phyloP scores from a whole-genome alignment of 2,888 invertebrate genomes.

The Drosophila mimica region DNA sequence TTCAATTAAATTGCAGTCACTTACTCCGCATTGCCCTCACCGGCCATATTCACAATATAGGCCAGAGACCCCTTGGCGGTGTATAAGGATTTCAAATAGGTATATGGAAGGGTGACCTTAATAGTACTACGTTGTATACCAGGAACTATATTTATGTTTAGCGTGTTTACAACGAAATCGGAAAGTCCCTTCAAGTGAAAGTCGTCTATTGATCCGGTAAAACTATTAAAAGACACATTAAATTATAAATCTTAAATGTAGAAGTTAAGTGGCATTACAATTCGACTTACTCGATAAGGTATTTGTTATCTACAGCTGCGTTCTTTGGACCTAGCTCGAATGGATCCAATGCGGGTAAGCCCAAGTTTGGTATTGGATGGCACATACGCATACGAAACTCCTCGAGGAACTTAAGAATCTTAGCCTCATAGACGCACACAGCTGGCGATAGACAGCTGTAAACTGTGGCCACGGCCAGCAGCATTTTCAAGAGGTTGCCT shows the following conservation, averaged over 20 bases:
- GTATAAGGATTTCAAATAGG: conserved; percentile 72
- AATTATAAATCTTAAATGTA: not conserved
- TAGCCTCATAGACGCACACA: conserved; percentile 55
- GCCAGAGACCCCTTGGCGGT: conserved; percentile 81
- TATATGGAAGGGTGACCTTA: conserved; percentile 72
- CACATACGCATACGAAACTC: conserved; percentile 82
- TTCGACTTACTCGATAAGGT: conserved; percentile 70
- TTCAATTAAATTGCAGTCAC: conserved; percentile 16
- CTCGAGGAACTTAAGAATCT: conserved; percentile 70
- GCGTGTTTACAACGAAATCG: conserved; percentile 64
- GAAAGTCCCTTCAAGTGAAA: conserved; percentile 74
- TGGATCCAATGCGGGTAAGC: conserved; percentile 81
- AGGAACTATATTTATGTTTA: conserved; percentile 59
- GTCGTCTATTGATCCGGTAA: conserved; percentile 68
- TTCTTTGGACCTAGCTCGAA: conserved; percentile 58
- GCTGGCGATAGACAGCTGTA: conserved; percentile 44
- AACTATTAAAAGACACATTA: conserved; percentile 49
- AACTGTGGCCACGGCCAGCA: conserved; percentile 40
- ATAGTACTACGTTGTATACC: conserved; percentile 52
- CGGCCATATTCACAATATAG: conserved; percentile 76
- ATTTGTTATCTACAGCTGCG: conserved; percentile 66
- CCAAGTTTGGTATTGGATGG: conserved; percentile 78
- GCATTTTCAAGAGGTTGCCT: conserved; percentile 14
- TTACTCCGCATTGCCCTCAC: conserved; percentile 79
- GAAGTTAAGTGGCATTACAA: not conserved